phyloP scores from a whole-genome alignment of 1,140 invertebrate species.

The Cydia splendana region DNA sequence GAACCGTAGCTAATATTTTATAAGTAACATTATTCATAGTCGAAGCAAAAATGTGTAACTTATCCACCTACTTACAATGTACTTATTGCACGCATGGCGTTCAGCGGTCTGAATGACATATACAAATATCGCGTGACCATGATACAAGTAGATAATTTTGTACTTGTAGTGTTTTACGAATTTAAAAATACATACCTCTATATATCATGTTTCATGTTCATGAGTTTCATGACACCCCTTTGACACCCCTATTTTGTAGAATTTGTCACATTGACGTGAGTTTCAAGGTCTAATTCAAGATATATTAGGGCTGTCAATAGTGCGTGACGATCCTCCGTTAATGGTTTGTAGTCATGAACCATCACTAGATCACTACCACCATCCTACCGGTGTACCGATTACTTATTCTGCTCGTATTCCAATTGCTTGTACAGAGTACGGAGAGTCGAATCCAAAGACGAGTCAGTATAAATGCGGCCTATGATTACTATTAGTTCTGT shows the following conservation, averaged over 20 bases:
- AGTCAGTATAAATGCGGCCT: neutral
- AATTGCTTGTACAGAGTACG: neutral
- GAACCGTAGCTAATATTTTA: no score
- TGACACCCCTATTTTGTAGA: neutral
- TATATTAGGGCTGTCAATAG: neutral
- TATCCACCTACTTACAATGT: no score
- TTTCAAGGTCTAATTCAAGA: neutral
- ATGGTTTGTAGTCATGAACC: neutral
- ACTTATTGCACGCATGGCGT: no score
- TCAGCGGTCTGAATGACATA: no score
- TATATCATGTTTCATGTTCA: neutral
- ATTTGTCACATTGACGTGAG: neutral
- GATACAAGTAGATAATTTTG: no score
- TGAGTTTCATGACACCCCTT: no score
- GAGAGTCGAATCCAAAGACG: neutral
- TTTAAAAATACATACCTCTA: no score
- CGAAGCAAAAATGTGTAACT: no score
- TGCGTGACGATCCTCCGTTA: constrained; percentile 4
- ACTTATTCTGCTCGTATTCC: neutral
- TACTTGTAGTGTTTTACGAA: neutral
- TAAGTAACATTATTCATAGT: no score
- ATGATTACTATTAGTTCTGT: neutral
- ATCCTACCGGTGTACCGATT: neutral
- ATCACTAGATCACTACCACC: neutral
- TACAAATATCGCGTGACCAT: no score